Evolutionary conservation across 2,113 vertebrate genomes (phyloP), one percentile per base, ranked within the genome.

Genomic region (Cyprinus carpio): DNA sequence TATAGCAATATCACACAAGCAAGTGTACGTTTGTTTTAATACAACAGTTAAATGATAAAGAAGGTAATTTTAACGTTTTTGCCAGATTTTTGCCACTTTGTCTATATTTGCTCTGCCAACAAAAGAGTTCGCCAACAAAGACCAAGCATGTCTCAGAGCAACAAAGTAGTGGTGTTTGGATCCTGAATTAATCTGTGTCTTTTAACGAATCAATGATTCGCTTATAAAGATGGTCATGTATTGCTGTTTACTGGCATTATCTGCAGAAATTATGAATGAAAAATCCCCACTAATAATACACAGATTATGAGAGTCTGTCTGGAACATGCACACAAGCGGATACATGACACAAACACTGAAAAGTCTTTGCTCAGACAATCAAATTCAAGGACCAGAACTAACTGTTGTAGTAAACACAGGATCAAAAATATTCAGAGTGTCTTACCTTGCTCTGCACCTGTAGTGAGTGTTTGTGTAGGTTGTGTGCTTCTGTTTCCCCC

Each of bases 391-490:
- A 51, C 1, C 49, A 0, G 60, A 64, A 27, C n/a, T 62, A 62
- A 25, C 25, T 31, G 2, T 67, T 7, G 6, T 67, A 29, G 27
- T 3, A 67, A 67, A 54, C 51, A 54, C 27, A 31, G 27, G 6
- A 9, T 67, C 15, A 31, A 31, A 18, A 18, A 40, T 71, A n/a
- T 71, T 37, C 8, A 37, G 16, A 34, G 67, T 37, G 34, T 78
- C 76, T 58, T 34, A 78, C 76, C 76, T 60, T 78, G 31, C 16
- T 40, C 54, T 79, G 20, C 4, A 60, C 31, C 29, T 79, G 76
- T 60, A 37, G 76, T 40, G 12, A 60, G 54, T 58, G 25, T 78
- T 62, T 79, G 54, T 25, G 76, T 79, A 43, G 76, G 31, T 27
- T 79, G 76, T 25, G 20, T 62, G 56, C 29, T 25, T 62, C 31